These are phyloP conservation scores for Epizoanthus illoricatus DNA, from an alignment of 92 coral and sea anemone genomes.

Conservation along the genomic window DNA sequence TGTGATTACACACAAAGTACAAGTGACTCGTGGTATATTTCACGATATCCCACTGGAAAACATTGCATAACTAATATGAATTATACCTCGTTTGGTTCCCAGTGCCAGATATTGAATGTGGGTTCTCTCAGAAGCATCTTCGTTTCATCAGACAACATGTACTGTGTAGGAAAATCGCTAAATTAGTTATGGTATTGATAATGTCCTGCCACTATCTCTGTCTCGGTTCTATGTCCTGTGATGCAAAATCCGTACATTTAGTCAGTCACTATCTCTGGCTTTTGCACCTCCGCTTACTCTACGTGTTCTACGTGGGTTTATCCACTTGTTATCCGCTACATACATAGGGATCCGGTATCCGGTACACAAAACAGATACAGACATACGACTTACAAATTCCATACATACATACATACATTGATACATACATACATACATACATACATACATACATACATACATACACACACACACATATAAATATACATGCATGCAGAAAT, in stretches of 20 bases:
- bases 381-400: too few species aligned
- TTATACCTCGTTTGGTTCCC: constrained; percentile 68
- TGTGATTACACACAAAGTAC: too few species aligned
- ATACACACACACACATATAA: neutral
- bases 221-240: neutral
- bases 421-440: too few species aligned
- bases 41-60: too few species aligned
- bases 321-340: too few species aligned
- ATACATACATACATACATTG: too few species aligned
- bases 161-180: constrained; percentile 23
- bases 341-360: too few species aligned
- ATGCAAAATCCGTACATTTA: neutral
- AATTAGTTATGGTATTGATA: neutral
- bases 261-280: too few species aligned
- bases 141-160: constrained; percentile 56
- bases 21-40: too few species aligned
- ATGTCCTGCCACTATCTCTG: neutral
- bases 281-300: too few species aligned
- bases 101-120: constrained; percentile 66
- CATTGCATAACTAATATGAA: neutral
- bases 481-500: neutral
- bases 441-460: neutral
- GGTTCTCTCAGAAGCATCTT: constrained; percentile 56
- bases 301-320: too few species aligned
- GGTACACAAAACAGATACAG: too few species aligned